A percentile compares a stretch with the other conserved stretches of the same genome.
These are phyloP conservation scores for Porites australiensis DNA, from an alignment of 64 coral and sea anemone genomes.

Conservation along the genomic window DNA sequence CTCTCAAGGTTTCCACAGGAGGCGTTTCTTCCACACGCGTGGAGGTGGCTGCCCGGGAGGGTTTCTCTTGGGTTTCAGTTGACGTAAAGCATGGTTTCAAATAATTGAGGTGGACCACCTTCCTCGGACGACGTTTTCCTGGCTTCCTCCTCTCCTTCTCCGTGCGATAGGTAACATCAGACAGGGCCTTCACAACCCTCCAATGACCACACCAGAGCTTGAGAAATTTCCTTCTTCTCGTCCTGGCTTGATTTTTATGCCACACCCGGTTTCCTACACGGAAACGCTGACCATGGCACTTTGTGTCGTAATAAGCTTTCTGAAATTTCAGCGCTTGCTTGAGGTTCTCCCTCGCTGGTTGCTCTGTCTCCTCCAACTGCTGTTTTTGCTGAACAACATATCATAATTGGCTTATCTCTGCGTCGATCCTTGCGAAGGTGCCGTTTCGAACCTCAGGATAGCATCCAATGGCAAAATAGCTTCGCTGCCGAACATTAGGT, in stretches of 20 bases:
- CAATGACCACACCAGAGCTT: neutral
- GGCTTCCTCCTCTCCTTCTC: neutral
- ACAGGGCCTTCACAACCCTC: neutral
- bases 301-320: neutral
- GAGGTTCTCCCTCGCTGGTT: conserved; percentile 3
- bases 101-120: neutral
- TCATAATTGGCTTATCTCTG: neutral
- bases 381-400: conserved; percentile 44
- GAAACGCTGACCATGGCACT: no score
- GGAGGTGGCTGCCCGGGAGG: neutral
- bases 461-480: neutral
- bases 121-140: neutral
- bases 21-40: neutral
- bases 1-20: neutral
- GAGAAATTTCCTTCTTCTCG: neutral
- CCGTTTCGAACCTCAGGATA: neutral
- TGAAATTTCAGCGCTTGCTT: neutral
- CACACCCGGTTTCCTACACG: conserved; percentile 2
- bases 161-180: neutral
- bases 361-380: conserved; percentile 34
- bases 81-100: conserved; percentile 15
- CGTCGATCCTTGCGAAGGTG: neutral
- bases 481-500: conserved; percentile 30
- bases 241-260: conserved; percentile 27
- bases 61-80: neutral